phyloP scores from a whole-genome alignment of 2,888 invertebrate species.

The Melanotus villosus region DNA sequence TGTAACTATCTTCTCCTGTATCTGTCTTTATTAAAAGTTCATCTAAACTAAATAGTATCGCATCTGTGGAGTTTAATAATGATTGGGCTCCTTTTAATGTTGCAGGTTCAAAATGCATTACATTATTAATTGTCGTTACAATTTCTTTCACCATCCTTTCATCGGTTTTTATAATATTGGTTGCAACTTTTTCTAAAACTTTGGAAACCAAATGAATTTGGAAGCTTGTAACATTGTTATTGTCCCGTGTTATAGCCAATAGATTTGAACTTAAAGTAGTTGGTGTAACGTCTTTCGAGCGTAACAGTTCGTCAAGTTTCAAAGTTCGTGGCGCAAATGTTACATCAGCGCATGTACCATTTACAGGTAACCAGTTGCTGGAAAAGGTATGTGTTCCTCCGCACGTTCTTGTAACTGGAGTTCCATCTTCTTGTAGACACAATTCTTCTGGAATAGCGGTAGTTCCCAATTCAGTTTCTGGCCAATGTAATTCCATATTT shows the following conservation, averaged over 20 bases:
- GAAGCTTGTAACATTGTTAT: constrained; percentile 32
- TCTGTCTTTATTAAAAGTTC: constrained; percentile 67
- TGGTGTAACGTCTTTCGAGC: constrained; percentile 19
- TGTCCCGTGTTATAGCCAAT: constrained; percentile 30
- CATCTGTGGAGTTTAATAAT: constrained; percentile 75
- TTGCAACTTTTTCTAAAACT: constrained; percentile 36
- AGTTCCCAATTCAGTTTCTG: constrained; percentile 69
- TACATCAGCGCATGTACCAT: constrained; percentile 48
- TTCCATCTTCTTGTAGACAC: constrained; percentile 72
- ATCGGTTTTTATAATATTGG: not conserved
- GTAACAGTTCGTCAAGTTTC: constrained; percentile 51
- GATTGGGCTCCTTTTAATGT: constrained; percentile 62
- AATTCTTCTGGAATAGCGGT: constrained; percentile 71
- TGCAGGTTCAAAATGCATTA: constrained; percentile 70
- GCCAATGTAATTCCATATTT: constrained; percentile 61
- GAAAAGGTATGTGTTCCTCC: constrained; percentile 60
- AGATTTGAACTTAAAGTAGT: constrained; percentile 23
- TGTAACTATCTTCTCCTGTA: not conserved
- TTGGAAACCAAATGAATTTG: constrained; percentile 47
- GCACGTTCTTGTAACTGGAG: constrained; percentile 73
- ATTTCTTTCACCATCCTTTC: not conserved
- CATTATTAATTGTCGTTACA: constrained; percentile 62
- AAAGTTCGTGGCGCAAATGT: constrained; percentile 34
- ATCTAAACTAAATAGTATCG: constrained; percentile 73
- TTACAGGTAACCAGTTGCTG: constrained; percentile 69